Conservation (phyloP, 2,797 vertebrate species). For the Cyprinodon diabolis region DNA sequence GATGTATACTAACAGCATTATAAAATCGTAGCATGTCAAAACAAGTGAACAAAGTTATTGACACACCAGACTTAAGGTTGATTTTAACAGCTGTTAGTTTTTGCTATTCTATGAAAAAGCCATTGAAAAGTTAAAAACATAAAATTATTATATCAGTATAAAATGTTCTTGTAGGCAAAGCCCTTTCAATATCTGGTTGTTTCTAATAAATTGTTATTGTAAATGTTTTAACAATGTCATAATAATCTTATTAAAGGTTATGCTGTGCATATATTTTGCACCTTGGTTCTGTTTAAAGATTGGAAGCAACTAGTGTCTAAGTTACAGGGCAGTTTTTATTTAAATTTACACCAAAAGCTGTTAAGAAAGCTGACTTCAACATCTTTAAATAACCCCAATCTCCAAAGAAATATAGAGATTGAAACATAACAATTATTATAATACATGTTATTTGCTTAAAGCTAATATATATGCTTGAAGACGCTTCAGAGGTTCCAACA, state of each 20-base stretch:
- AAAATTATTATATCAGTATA: not conserved
- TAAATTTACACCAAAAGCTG: not conserved
- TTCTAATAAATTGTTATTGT: too few relatives aligned
- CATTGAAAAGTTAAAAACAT: not conserved
- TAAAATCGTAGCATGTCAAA: too few relatives aligned
- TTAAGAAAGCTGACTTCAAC: not conserved
- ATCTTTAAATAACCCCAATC: not conserved
- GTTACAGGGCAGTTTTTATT: not conserved
- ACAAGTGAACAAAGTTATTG: not conserved
- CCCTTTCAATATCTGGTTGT: not conserved
- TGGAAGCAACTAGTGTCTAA: not conserved
- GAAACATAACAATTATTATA: too few relatives aligned
- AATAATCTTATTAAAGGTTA: too few relatives aligned
- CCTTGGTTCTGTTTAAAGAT: not conserved
- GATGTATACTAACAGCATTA: too few relatives aligned
- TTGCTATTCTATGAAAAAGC: not conserved
- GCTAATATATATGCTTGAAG: too few relatives aligned
- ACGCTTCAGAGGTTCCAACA: too few relatives aligned
- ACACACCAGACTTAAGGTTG: not conserved
- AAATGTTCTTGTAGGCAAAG: not conserved
- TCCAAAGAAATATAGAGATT: not conserved
- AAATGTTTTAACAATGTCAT: too few relatives aligned
- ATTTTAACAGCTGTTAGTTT: not conserved
- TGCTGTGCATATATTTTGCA: too few relatives aligned
- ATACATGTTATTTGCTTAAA: too few relatives aligned